A percentile compares a stretch with the other conserved stretches of the same genome.
phyloP scores from a whole-genome alignment of 2,113 vertebrate genomes.

The Dolichallabes microphthalmus region DNA sequence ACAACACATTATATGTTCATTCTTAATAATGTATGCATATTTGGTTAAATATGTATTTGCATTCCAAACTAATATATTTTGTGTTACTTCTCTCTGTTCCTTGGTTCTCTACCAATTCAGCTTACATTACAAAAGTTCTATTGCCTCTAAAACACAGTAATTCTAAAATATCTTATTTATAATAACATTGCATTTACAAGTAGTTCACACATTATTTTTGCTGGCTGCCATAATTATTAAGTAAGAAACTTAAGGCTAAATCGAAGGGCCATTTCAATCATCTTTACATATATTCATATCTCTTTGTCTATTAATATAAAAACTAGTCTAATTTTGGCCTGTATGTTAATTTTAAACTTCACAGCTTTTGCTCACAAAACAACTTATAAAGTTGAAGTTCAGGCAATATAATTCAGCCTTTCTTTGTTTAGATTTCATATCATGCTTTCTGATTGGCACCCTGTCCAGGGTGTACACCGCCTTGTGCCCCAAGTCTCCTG shows the following conservation, averaged over 20 bases:
- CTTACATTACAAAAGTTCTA: neutral
- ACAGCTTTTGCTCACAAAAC: neutral
- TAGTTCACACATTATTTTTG: neutral
- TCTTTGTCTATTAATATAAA: neutral
- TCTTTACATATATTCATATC: neutral
- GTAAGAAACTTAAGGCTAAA: neutral
- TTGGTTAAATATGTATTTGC: neutral
- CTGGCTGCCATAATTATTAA: neutral
- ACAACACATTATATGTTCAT: neutral
- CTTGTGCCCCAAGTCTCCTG: no score
- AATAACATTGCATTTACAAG: neutral
- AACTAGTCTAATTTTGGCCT: neutral
- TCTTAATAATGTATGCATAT: no score
- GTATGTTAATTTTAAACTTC: neutral
- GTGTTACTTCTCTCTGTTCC: neutral
- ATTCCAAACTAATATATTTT: neutral
- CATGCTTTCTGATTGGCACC: no score
- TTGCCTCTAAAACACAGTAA: neutral
- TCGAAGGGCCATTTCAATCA: neutral
- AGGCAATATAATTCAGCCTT: neutral
- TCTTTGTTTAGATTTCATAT: conserved; percentile 22
- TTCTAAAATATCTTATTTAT: neutral
- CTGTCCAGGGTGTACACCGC: no score
- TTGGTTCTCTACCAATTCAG: neutral
- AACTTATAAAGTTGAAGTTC: neutral